Evolutionary conservation across 2,113 vertebrate species (phyloP).

Genomic region (Crotalus helleri): DNA sequence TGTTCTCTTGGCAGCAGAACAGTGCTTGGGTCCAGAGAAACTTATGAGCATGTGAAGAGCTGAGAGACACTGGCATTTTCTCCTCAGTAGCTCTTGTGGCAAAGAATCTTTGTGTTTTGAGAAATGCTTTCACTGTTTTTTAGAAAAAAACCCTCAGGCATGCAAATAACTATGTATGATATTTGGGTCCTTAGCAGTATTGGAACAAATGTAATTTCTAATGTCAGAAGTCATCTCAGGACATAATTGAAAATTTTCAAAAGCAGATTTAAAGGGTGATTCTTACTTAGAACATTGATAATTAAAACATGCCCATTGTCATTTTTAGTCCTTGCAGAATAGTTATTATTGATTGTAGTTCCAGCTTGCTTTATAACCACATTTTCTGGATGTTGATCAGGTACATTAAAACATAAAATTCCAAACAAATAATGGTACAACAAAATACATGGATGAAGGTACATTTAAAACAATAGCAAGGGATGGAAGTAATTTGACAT

Average conservation of each 20-base stretch:
- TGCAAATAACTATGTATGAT: not conserved
- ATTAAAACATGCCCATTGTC: not conserved
- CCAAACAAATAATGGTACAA: not conserved
- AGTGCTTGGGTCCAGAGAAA: conserved; percentile 17
- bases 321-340: not conserved
- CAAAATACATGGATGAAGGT: not conserved
- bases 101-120: not conserved
- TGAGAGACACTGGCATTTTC: not conserved
- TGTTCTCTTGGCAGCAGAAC: not conserved
- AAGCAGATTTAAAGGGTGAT: not conserved
- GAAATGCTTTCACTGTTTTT: not conserved
- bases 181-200: not conserved
- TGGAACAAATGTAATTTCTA: not conserved
- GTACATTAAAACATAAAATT: not conserved
- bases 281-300: not conserved
- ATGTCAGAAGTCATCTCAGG: not conserved
- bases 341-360: not conserved
- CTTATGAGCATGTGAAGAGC: not conserved
- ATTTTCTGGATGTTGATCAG: not conserved
- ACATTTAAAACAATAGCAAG: not conserved
- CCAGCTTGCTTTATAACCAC: not conserved
- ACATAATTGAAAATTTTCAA: not conserved
- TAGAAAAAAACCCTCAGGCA: not conserved
- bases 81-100: not conserved
- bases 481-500: not conserved